phyloP scores from a whole-genome alignment of 2,888 invertebrate genomes.

The Noctua janthina region DNA sequence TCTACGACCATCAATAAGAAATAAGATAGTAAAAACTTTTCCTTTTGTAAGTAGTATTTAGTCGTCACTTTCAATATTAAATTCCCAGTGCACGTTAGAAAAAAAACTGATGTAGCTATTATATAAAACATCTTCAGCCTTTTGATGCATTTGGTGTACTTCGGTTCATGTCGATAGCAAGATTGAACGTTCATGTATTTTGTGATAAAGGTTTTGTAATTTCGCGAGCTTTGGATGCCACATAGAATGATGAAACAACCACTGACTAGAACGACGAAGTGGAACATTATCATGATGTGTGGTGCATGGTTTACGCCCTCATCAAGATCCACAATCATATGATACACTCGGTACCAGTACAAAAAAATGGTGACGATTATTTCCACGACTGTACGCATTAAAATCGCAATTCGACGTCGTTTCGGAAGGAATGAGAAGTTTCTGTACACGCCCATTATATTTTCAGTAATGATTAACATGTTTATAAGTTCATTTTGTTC shows the following conservation, averaged over 20 bases:
- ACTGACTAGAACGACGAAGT: not conserved
- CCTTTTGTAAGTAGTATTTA: not conserved
- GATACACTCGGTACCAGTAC: not conserved
- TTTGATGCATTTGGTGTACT: not conserved
- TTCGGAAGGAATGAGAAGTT: constrained; percentile 23
- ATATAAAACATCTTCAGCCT: not conserved
- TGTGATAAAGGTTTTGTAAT: constrained; percentile 15
- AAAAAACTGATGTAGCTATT: not conserved
- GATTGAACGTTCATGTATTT: constrained; percentile 1
- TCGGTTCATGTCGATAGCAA: constrained; percentile 3
- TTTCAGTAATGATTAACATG: constrained; percentile 22
- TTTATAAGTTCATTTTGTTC: constrained; percentile 22
- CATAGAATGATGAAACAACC: constrained; percentile 1
- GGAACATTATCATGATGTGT: not conserved
- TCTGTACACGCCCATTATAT: constrained; percentile 42
- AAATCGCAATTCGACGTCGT: not conserved
- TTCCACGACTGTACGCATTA: constrained; percentile 10
- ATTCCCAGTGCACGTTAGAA: not conserved
- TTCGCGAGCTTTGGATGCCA: constrained; percentile 1
- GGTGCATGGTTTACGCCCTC: no score
- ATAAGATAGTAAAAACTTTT: not conserved
- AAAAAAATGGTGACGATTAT: not conserved
- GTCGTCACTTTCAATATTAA: constrained; percentile 7
- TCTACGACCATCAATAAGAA: constrained; percentile 4
- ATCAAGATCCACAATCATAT: not conserved